A percentile compares a stretch with the other conserved stretches of the same genome.
Evolutionary conservation across 2,888 invertebrate genomes (phyloP).

Genomic region (Ischnus inquisitorius): DNA sequence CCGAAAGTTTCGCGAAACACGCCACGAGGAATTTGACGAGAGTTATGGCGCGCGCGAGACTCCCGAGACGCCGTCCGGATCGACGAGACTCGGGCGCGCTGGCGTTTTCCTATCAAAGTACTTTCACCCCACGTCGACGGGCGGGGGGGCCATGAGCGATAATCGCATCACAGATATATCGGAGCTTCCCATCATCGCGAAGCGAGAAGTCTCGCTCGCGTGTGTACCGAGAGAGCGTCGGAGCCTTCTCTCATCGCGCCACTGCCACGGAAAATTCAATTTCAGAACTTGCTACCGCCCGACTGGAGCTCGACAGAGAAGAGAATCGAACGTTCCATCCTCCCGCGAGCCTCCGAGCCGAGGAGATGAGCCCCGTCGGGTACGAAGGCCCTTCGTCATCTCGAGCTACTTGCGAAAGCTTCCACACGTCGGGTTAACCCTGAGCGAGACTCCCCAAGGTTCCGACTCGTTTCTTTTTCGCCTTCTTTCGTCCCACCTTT

Average conservation of each 20-base stretch:
- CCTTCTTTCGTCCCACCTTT: slow-evolving; percentile 17
- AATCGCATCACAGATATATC: slow-evolving; percentile 67
- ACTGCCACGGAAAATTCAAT: slow-evolving; percentile 64
- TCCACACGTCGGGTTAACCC: slow-evolving; percentile 56
- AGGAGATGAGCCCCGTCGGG: slow-evolving; percentile 5
- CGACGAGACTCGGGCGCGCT: slow-evolving; percentile 1
- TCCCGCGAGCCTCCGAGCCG: slow-evolving; percentile 47
- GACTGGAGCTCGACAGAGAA: slow-evolving; percentile 35
- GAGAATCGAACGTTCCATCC: slow-evolving; percentile 61
- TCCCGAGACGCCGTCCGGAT: slow-evolving; percentile 1
- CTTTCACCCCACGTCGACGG: slow-evolving; percentile 39
- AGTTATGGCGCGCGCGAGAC: slow-evolving; percentile 2
- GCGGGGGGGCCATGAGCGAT: slow-evolving; percentile 57
- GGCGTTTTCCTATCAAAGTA: slow-evolving; percentile 51
- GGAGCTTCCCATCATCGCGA: slow-evolving; percentile 60
- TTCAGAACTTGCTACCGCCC: slow-evolving; percentile 59
- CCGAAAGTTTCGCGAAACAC: background rate
- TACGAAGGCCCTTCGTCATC: slow-evolving; percentile 63
- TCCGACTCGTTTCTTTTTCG: slow-evolving; percentile 20
- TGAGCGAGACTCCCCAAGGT: slow-evolving; percentile 32
- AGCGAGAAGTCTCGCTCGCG: slow-evolving; percentile 20
- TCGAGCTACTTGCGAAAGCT: slow-evolving; percentile 59
- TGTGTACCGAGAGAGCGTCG: slow-evolving; percentile 42
- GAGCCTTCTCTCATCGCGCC: slow-evolving; percentile 1
- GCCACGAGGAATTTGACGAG: slow-evolving; percentile 21